phyloP scores from a whole-genome alignment of 2,797 vertebrate species.

The Tolypeutes matacus region DNA sequence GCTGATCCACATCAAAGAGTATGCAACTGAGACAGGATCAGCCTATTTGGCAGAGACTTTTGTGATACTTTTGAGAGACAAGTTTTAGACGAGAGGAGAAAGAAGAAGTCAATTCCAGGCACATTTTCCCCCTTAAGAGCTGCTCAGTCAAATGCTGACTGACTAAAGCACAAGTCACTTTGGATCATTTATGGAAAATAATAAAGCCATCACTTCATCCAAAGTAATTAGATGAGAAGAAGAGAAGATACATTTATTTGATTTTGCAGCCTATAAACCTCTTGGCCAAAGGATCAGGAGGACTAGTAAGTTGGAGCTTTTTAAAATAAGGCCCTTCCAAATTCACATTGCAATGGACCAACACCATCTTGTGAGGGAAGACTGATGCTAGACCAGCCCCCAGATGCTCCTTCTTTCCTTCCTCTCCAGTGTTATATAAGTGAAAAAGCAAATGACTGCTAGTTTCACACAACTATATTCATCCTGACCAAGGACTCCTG shows the following conservation, averaged over 20 bases:
- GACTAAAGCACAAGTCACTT: not conserved
- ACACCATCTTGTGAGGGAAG: not conserved
- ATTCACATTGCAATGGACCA: not conserved
- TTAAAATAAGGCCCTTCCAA: not conserved
- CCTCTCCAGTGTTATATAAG: not conserved
- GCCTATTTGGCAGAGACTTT: not conserved
- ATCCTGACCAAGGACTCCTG: not conserved
- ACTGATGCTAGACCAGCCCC: not conserved
- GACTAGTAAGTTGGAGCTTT: not conserved
- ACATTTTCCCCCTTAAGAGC: not conserved
- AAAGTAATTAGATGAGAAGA: not conserved
- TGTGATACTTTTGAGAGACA: not conserved
- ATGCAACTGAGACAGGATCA: not conserved
- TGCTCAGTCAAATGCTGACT: not conserved
- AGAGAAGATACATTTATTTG: not conserved
- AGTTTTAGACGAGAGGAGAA: not conserved
- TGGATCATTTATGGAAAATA: not conserved
- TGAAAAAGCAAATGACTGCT: not conserved
- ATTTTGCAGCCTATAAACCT: not conserved
- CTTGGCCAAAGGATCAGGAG: not conserved
- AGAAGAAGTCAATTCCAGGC: constrained; percentile 18
- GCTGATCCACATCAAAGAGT: not conserved
- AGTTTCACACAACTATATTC: not conserved
- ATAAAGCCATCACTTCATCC: not conserved
- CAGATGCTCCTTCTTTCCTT: not conserved